These are phyloP conservation scores for Leptoclinus maculatus DNA, from an alignment of 2,797 vertebrate genomes.

Conservation along the genomic window DNA sequence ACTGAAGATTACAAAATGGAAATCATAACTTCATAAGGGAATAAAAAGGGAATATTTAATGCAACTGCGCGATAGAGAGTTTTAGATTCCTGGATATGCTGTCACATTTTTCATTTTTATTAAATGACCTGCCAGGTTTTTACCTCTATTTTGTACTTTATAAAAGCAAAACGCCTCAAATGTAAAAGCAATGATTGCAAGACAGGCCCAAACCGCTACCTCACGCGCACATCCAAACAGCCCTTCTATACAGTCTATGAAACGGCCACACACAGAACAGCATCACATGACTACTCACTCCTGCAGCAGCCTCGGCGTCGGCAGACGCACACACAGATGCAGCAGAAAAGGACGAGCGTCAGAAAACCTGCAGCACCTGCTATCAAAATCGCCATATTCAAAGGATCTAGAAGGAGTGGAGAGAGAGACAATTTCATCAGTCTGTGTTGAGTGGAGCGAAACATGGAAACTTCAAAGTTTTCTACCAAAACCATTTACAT, in stretches of 20 bases:
- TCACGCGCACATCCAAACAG: background rate
- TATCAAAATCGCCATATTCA: slow-evolving; percentile 76
- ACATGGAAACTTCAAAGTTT: background rate
- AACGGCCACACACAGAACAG: background rate
- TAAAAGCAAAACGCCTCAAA: background rate
- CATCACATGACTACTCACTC: slow-evolving; percentile 67
- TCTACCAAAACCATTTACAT: slow-evolving; percentile 63
- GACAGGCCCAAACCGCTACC: background rate
- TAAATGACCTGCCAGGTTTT: background rate
- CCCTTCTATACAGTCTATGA: background rate
- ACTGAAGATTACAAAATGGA: background rate
- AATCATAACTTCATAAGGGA: no score
- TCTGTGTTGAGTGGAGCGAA: accelerated
- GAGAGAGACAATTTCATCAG: background rate
- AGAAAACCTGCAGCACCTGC: slow-evolving; percentile 67
- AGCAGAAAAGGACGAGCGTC: slow-evolving; percentile 73
- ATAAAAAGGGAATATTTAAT: background rate
- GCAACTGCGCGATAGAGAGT: no score
- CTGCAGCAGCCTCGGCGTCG: slow-evolving; percentile 75
- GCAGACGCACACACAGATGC: slow-evolving; percentile 79
- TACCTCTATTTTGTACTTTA: background rate
- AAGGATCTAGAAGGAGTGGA: slow-evolving; percentile 67
- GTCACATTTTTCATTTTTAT: background rate
- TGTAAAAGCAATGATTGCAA: background rate
- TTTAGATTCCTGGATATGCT: no score